Conservation (phyloP, 2,113 vertebrate genomes). For the Neofelis nebulosa region DNA sequence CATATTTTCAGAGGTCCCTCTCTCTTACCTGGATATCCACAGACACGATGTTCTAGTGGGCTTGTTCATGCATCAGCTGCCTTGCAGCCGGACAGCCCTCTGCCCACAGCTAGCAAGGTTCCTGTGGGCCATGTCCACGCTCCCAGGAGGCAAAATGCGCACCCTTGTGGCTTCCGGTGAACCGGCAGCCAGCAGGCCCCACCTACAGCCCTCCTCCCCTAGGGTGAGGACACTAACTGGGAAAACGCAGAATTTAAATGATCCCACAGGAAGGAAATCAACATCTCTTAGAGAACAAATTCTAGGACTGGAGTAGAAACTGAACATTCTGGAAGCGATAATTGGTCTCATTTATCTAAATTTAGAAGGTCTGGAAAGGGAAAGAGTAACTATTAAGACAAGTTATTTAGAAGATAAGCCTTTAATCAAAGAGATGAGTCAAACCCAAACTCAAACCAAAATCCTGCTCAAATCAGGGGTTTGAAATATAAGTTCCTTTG, state of each 20-base stretch:
- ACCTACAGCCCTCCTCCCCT: neutral
- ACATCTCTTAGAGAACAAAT: slow-evolving; percentile 69
- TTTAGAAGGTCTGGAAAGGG: slow-evolving; percentile 75
- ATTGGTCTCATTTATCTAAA: slow-evolving; percentile 79
- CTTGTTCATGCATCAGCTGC: neutral
- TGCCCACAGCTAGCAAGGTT: neutral
- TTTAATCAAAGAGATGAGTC: slow-evolving; percentile 79
- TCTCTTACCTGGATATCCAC: slow-evolving; percentile 1
- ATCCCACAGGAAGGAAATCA: slow-evolving; percentile 61
- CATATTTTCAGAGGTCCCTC: neutral
- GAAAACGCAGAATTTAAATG: slow-evolving; percentile 37
- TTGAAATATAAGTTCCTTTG: slow-evolving; percentile 68
- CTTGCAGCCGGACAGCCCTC: neutral
- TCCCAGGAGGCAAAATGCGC: neutral
- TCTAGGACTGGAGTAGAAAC: slow-evolving; percentile 66
- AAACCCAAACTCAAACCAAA: slow-evolving; percentile 69
- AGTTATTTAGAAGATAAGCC: slow-evolving; percentile 76
- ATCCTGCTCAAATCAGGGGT: slow-evolving; percentile 67
- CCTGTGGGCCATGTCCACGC: neutral
- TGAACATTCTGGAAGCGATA: slow-evolving; percentile 76
- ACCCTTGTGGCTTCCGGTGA: neutral
- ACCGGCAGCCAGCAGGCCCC: neutral
- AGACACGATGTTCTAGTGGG: neutral
- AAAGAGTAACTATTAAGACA: slow-evolving; percentile 76
- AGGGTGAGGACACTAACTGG: neutral